phyloP scores from a whole-genome alignment of 2,888 invertebrate genomes.

The Melieria omissa region DNA sequence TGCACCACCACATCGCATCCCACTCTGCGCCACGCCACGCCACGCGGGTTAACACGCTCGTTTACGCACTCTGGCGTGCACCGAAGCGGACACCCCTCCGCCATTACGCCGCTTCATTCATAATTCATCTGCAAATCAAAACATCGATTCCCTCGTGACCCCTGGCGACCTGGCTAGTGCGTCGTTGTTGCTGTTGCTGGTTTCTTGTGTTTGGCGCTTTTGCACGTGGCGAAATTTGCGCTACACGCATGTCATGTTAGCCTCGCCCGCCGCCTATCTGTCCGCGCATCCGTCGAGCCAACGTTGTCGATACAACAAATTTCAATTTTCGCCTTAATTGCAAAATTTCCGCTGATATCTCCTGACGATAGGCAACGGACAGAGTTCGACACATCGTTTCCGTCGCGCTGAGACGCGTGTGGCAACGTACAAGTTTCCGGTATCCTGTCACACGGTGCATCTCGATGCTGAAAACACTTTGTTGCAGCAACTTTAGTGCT shows the following conservation, averaged over 20 bases:
- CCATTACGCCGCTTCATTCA: neutral
- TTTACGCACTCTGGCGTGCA: neutral
- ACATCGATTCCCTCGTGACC: conserved; percentile 19
- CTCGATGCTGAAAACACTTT: too few relatives aligned
- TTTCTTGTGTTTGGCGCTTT: conserved; percentile 16
- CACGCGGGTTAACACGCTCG: neutral
- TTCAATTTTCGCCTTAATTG: conserved; percentile 29
- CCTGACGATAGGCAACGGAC: conserved; percentile 19
- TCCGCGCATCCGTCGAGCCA: too few relatives aligned
- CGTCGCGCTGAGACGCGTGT: neutral
- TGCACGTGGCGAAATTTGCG: conserved; percentile 29
- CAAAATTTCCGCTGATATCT: conserved; percentile 31
- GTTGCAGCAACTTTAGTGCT: too few relatives aligned
- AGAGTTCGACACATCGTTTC: neutral
- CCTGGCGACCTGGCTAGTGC: neutral
- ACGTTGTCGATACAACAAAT: conserved; percentile 25
- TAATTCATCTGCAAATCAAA: conserved; percentile 33
- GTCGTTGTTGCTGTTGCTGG: neutral
- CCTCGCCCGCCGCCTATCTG: too few relatives aligned
- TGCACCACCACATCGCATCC: too few relatives aligned
- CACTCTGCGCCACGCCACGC: neutral
- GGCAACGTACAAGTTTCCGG: neutral
- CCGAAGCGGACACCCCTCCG: too few relatives aligned
- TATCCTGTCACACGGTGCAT: too few relatives aligned
- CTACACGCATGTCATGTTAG: neutral